Base-by-base conservation (phyloP, 1,140 invertebrate species). In the Diorhabda elongata region DNA sequence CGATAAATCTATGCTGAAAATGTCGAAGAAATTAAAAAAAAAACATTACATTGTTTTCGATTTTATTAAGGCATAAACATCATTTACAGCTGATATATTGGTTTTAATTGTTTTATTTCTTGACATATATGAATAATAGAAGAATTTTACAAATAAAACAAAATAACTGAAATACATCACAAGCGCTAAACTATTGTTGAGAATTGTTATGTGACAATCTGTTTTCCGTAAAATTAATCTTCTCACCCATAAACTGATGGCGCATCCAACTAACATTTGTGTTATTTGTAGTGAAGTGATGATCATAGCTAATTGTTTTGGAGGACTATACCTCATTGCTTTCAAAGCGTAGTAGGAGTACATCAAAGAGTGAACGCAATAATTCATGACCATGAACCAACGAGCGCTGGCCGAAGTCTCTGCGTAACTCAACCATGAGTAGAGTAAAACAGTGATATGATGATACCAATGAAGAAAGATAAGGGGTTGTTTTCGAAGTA, bases 321-420 rank as follows among this genome's bases (percentile, higher is more conserved):
- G 96, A 52, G 97, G 89, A 73, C 87, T 87, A 80, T 94, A 92
- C 60, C 91, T 89, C 87, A 97, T 90, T 59, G 96, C 94, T 72
- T 92, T 88, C 5, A 98, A 82, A 0, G 94, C 94, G 82, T 98
- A 99, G 83, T 99, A 99, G 3, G 92, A 90, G 83, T 99, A 99
- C 98, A 99, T 99, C 73, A 98, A 85, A 70, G 95, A 94, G 84
- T 99, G 98, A 42, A 99, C 96, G 74, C 91, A 92, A 82, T 96
- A 99, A 83, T 99, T 99, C 93, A 99, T 98, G n/a, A 96, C 93
- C 78, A 98, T 94, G 82, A 97, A 99, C 97, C 97, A 99, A 60
- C 96, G 87, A 58, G 95, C 97, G 4, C 95, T 94, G 9, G 96
- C 92, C 8, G 95, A 97, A 84, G 97, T 96, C 81, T 98, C 95